Percentiles rank a stretch among this genome's conserved stretches.
phyloP scores from a whole-genome alignment of 2,113 vertebrate species.

The Hippolais icterina region DNA sequence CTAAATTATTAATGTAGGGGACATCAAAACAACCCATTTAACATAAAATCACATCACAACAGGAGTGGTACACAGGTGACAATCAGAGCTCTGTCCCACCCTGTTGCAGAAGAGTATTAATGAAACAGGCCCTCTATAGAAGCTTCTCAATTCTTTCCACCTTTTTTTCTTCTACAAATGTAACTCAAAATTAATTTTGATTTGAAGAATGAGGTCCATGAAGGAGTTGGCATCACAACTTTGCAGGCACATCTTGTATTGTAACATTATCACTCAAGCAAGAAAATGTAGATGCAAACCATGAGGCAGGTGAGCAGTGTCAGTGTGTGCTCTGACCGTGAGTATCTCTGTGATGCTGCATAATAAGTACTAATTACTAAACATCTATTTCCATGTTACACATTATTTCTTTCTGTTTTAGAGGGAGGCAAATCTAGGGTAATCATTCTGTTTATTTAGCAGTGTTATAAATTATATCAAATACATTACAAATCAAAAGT shows the following conservation, averaged over 20 bases:
- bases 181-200: neutral
- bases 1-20: too few relatives aligned
- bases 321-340: neutral
- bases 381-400: neutral
- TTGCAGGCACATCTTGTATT: neutral
- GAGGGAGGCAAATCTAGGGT: neutral
- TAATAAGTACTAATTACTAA: neutral
- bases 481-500: neutral
- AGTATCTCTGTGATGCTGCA: neutral
- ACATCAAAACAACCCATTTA: too few relatives aligned
- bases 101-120: neutral
- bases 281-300: neutral
- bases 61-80: too few relatives aligned
- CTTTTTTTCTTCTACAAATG: rapidly evolving
- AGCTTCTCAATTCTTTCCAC: neutral
- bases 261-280: neutral
- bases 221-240: neutral
- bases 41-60: too few relatives aligned
- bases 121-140: neutral
- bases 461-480: neutral
- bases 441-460: neutral
- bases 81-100: rapidly evolving
- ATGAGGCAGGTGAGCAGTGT: neutral
- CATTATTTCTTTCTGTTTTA: neutral
- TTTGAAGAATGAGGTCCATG: neutral